Evolutionary conservation across 2,797 vertebrate species (phyloP).

Genomic region (Acanthurus lineatus): DNA sequence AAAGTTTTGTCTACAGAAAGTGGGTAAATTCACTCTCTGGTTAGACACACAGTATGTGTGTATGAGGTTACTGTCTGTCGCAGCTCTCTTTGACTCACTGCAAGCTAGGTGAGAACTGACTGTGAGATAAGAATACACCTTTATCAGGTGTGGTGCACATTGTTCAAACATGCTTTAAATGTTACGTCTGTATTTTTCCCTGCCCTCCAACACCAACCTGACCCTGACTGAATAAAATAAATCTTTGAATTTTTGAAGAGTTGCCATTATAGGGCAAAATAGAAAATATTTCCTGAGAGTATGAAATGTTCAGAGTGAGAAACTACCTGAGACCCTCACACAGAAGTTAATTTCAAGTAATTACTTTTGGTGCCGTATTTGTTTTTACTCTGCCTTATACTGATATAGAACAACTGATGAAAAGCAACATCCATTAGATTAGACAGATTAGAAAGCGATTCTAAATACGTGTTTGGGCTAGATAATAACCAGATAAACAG

Average conservation of each 20-base stretch:
- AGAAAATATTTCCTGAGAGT: not conserved
- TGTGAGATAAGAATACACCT: constrained; percentile 17
- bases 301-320: not conserved
- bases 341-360: not conserved
- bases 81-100: not conserved
- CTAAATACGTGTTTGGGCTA: too few relatives aligned
- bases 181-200: not conserved
- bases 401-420: not conserved
- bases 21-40: not conserved
- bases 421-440: not conserved
- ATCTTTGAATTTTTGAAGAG: not conserved
- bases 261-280: not conserved
- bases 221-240: not conserved
- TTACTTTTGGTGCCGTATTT: not conserved
- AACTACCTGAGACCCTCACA: not conserved
- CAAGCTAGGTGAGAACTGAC: constrained; percentile 16
- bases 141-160: constrained; percentile 45
- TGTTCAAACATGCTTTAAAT: constrained; percentile 46
- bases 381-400: not conserved
- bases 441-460: too few relatives aligned
- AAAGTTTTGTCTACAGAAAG: not conserved
- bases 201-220: not conserved
- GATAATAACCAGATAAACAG: not conserved
- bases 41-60: not conserved
- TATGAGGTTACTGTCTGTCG: not conserved